phyloP scores from a whole-genome alignment of 2,797 vertebrate genomes.

The Anguilla obscura region DNA sequence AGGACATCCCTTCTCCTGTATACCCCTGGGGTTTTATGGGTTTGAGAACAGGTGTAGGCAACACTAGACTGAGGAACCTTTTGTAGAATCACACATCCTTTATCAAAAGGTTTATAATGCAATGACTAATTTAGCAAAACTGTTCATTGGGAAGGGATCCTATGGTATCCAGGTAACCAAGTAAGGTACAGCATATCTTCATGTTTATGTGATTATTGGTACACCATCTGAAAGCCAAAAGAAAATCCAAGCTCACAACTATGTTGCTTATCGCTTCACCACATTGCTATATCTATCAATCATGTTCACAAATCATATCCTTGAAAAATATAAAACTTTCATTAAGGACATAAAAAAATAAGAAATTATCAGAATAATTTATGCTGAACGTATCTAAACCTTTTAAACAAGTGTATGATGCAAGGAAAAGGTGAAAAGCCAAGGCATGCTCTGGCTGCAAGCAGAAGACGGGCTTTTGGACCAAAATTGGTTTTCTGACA shows the following conservation, averaged over 20 bases:
- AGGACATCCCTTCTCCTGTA: background rate
- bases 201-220: no score
- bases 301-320: background rate
- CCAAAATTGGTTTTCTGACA: conserved; percentile 30
- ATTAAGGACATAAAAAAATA: background rate
- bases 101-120: background rate
- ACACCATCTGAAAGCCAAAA: no score
- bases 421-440: conserved; percentile 21
- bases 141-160: no score
- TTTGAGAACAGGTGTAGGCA: background rate
- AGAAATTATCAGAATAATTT: background rate
- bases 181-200: background rate
- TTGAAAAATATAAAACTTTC: conserved; percentile 22
- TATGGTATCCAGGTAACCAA: background rate
- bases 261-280: background rate
- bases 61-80: background rate
- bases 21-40: background rate
- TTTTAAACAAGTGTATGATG: conserved; percentile 16
- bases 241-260: background rate
- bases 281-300: background rate
- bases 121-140: background rate
- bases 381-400: background rate
- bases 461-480: conserved; percentile 14
- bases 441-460: conserved; percentile 8
- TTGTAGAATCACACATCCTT: background rate